These are phyloP conservation scores for Andrena marginata DNA, from an alignment of 2,888 invertebrate genomes.

Conservation along the genomic window DNA sequence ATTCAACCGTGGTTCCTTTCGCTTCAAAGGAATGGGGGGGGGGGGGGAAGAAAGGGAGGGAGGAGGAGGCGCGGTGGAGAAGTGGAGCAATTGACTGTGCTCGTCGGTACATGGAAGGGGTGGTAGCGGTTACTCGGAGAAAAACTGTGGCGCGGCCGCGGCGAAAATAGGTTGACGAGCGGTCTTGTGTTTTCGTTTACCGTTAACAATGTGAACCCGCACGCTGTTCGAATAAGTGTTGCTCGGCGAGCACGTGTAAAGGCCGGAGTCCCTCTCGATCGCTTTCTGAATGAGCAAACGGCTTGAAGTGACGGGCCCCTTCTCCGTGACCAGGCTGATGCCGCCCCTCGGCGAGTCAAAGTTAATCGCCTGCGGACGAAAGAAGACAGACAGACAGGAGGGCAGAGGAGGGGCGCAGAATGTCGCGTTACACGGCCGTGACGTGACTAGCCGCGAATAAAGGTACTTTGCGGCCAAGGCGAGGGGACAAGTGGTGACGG, in stretches of 20 bases:
- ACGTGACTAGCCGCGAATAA: constrained; percentile 48
- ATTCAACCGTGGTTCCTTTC: constrained; percentile 2
- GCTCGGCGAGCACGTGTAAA: constrained; percentile 94
- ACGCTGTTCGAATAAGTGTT: constrained; percentile 93
- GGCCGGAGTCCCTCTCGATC: constrained; percentile 91
- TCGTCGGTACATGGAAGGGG: background rate
- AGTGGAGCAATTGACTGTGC: constrained; percentile 13
- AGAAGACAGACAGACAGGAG: constrained; percentile 35
- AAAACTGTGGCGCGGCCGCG: constrained; percentile 72
- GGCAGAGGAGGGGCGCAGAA: background rate
- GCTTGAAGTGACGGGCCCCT: constrained; percentile 93
- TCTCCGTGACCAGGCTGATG: constrained; percentile 94
- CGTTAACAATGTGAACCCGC: constrained; percentile 94
- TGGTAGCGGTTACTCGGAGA: background rate
- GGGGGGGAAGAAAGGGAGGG: background rate
- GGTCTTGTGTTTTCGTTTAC: constrained; percentile 86
- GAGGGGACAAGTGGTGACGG: constrained; percentile 52
- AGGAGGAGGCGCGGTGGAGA: background rate
- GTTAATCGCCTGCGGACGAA: constrained; percentile 90
- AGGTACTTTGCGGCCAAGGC: constrained; percentile 48
- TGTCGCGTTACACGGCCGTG: constrained; percentile 17
- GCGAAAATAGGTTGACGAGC: constrained; percentile 3
- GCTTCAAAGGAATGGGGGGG: background rate
- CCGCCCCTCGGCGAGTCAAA: constrained; percentile 96
- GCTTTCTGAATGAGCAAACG: constrained; percentile 93